phyloP scores from a whole-genome alignment of 2,797 vertebrate species.

The Sebastes cheni region DNA sequence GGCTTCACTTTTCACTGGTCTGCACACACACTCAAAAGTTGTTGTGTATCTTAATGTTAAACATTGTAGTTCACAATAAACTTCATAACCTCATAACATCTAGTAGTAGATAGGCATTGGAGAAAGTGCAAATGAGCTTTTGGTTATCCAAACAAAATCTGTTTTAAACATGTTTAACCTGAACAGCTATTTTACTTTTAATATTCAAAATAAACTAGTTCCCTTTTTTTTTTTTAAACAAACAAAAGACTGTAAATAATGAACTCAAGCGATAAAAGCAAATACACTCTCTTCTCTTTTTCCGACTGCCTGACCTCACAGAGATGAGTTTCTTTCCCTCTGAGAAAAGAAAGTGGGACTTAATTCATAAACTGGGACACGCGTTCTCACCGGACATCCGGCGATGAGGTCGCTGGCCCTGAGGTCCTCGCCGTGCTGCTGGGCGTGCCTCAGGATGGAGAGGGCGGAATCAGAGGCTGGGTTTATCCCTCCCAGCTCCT shows the following conservation, averaged over 20 bases:
- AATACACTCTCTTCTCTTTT: background rate
- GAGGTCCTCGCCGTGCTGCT: conserved; percentile 88
- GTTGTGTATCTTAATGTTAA: background rate
- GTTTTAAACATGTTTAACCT: background rate
- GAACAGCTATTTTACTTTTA: background rate
- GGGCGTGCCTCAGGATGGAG: conserved; percentile 86
- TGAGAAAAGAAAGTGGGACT: conserved; percentile 59
- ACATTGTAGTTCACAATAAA: background rate
- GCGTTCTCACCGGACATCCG: conserved; percentile 88
- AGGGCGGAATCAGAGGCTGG: conserved; percentile 86
- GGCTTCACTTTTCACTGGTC: too few relatives aligned
- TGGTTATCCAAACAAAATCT: background rate
- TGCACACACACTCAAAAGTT: background rate
- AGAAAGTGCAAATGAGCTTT: conserved; percentile 8
- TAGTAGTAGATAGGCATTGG: background rate
- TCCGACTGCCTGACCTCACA: conserved; percentile 39
- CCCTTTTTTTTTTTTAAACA: background rate
- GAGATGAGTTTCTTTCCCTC: conserved; percentile 26
- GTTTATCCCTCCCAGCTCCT: conserved; percentile 87
- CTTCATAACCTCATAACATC: background rate
- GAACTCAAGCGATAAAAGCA: background rate
- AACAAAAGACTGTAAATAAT: background rate
- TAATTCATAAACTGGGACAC: conserved; percentile 50
- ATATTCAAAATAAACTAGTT: background rate
- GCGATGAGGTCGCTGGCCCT: conserved; percentile 90